Percentiles rank a stretch among this genome's conserved stretches.
Conservation (phyloP, 2,888 invertebrate genomes). For the Himalopsyche tibetana region DNA sequence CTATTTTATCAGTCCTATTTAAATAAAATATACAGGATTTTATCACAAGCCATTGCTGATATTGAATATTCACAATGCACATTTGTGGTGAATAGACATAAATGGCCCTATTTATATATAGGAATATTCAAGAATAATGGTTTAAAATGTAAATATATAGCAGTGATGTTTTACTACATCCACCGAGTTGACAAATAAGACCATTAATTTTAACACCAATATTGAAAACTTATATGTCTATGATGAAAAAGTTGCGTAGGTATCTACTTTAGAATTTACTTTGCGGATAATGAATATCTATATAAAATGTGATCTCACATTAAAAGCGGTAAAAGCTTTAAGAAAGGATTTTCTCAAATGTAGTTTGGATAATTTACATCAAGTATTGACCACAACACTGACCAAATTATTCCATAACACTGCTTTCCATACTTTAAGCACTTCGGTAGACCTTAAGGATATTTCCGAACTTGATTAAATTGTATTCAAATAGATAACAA, state of each 20-base stretch:
- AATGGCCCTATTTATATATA: too few species aligned
- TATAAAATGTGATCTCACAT: constrained; percentile 45
- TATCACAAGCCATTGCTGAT: constrained; percentile 1
- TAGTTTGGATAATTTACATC: constrained; percentile 57
- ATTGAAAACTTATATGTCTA: constrained; percentile 22
- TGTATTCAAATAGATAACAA: constrained; percentile 33
- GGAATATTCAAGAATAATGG: constrained; percentile 13
- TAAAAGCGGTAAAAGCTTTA: constrained; percentile 63
- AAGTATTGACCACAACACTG: constrained; percentile 59
- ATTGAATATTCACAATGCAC: background rate
- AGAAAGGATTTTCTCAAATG: constrained; percentile 58
- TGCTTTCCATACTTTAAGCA: constrained; percentile 53
- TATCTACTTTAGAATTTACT: constrained; percentile 32
- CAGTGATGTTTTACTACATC: background rate
- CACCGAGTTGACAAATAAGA: constrained; percentile 1
- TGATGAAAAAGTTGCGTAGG: background rate
- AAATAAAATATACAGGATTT: constrained; percentile 14
- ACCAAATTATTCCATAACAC: constrained; percentile 60
- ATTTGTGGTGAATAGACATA: background rate
- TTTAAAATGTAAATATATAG: background rate
- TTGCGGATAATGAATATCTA: constrained; percentile 32
- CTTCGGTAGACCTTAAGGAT: constrained; percentile 31
- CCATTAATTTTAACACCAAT: constrained; percentile 43
- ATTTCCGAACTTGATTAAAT: constrained; percentile 14
- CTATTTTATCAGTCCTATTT: background rate